Conservation (phyloP, 2,888 invertebrate species). For the Tipula vernalis region DNA sequence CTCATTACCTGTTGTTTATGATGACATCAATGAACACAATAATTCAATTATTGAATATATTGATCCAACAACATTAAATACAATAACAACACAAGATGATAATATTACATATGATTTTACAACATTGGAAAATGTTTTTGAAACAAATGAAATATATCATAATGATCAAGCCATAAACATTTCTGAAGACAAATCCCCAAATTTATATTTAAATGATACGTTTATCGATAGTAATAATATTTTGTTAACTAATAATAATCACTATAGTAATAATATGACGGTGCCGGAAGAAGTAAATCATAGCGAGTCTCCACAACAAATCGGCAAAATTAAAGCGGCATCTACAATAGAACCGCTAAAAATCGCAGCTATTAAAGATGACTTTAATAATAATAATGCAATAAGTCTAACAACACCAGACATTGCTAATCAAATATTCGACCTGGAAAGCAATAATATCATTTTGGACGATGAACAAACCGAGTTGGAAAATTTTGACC, state of each 20-base stretch:
- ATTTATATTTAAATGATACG: not conserved
- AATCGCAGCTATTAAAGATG: not conserved
- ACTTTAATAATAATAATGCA: not conserved
- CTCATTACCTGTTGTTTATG: not conserved
- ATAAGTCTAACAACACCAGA: not conserved
- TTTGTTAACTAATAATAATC: not conserved
- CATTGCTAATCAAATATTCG: not conserved
- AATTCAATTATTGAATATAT: not conserved
- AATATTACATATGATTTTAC: not conserved
- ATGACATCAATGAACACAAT: not conserved
- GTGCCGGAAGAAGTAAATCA: not conserved
- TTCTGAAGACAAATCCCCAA: constrained; percentile 9
- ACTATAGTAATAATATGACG: not conserved
- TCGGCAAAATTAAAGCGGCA: not conserved
- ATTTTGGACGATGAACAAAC: not conserved
- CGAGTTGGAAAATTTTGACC: not conserved
- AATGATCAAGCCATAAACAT: not conserved
- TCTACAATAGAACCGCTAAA: not conserved
- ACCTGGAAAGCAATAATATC: not conserved
- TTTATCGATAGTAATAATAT: not conserved
- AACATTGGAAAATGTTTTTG: not conserved
- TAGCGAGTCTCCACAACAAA: not conserved
- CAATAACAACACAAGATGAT: not conserved
- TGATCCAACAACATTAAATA: not conserved
- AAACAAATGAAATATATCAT: not conserved